Conservation (phyloP, 2,888 invertebrate species). For the Parnassius orleans region DNA sequence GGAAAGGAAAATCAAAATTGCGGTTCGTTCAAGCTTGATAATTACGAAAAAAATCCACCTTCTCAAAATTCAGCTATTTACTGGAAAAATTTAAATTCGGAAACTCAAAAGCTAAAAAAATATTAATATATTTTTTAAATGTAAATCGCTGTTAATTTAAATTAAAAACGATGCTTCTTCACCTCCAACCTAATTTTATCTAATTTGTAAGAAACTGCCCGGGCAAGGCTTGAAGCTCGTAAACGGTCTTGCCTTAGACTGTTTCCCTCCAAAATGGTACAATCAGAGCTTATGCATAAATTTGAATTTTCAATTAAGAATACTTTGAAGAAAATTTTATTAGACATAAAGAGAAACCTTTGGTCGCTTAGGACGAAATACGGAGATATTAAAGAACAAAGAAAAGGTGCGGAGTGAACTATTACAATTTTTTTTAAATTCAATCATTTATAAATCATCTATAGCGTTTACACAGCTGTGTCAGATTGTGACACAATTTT, state of each 20-base stretch:
- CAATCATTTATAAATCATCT: neutral
- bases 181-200: constrained; percentile 61
- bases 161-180: constrained; percentile 45
- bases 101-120: neutral
- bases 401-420: constrained; percentile 37
- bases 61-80: too few species aligned
- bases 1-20: too few species aligned
- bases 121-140: neutral
- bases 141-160: constrained; percentile 25
- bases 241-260: constrained; percentile 48
- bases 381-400: constrained; percentile 55
- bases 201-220: constrained; percentile 61
- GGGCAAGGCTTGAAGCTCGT: constrained; percentile 56
- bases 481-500: too few species aligned
- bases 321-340: constrained; percentile 80
- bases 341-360: constrained; percentile 79
- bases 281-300: constrained; percentile 81
- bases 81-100: too few species aligned
- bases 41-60: too few species aligned
- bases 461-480: too few species aligned
- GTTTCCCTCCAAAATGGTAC: constrained; percentile 53
- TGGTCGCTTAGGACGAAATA: constrained; percentile 74
- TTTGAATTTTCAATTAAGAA: constrained; percentile 80
- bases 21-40: too few species aligned
- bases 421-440: neutral